These are phyloP conservation scores for Panopea generosa DNA, from an alignment of 2,888 invertebrate species.

Conservation along the genomic window DNA sequence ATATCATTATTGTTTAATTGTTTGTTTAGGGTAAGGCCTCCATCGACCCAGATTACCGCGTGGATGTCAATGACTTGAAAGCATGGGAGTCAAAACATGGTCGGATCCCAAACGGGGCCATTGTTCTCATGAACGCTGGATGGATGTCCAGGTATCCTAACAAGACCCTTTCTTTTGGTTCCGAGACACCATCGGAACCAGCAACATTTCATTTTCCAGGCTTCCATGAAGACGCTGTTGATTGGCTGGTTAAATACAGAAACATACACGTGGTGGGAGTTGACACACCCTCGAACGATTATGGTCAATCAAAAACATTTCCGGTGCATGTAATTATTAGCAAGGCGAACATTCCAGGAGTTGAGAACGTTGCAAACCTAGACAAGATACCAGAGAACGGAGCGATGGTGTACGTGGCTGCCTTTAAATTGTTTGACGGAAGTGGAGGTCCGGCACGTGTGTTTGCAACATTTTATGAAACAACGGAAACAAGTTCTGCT, in stretches of 20 bases:
- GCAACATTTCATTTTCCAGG: constrained; percentile 77
- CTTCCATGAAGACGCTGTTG: constrained; percentile 88
- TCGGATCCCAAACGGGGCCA: constrained; percentile 83
- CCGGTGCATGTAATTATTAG: constrained; percentile 87
- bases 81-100: constrained; percentile 85
- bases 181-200: constrained; percentile 48
- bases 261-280: constrained; percentile 88
- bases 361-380: constrained; percentile 86
- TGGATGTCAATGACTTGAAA: constrained; percentile 28
- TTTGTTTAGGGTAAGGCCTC: background rate
- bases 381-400: constrained; percentile 76
- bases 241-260: constrained; percentile 87
- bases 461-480: constrained; percentile 83
- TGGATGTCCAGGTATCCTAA: constrained; percentile 83
- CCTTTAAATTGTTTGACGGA: constrained; percentile 88
- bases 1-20: background rate
- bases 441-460: constrained; percentile 89
- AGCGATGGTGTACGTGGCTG: constrained; percentile 86
- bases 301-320: constrained; percentile 86
- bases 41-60: constrained; percentile 6
- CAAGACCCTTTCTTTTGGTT: constrained; percentile 66
- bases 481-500: no score
- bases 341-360: constrained; percentile 85
- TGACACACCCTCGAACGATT: constrained; percentile 89
- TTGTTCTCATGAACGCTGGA: constrained; percentile 86